Evolutionary conservation across 2,113 vertebrate species (phyloP).

Genomic region (Ranitomeya variabilis): DNA sequence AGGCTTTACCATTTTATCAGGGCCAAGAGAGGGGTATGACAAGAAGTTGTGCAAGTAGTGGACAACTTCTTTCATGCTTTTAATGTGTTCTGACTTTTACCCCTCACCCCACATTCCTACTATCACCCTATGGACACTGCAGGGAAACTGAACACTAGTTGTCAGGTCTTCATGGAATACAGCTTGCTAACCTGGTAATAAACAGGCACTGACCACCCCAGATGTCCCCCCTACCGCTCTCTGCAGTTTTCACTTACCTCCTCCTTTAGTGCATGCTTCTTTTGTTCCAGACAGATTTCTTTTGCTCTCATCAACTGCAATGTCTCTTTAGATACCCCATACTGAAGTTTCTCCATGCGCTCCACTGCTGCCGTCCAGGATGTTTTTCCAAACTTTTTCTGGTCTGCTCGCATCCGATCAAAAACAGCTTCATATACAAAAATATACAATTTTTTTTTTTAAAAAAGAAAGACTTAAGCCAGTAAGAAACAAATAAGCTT

Average conservation of each 20-base stretch:
- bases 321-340: slow-evolving; percentile 92
- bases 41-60: too few relatives aligned
- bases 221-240: not conserved
- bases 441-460: not conserved
- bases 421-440: slow-evolving; percentile 77
- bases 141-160: not conserved
- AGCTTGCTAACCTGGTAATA: not conserved
- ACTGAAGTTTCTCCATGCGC: slow-evolving; percentile 94
- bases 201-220: not conserved
- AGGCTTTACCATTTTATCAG: too few relatives aligned
- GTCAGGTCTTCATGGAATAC: not conserved
- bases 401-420: slow-evolving; percentile 92
- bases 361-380: slow-evolving; percentile 90
- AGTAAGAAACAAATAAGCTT: too few relatives aligned
- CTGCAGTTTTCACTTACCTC: slow-evolving; percentile 77
- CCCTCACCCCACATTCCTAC: too few relatives aligned
- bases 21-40: too few relatives aligned
- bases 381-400: slow-evolving; percentile 94
- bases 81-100: too few relatives aligned
- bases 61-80: too few relatives aligned
- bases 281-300: slow-evolving; percentile 96
- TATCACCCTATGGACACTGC: too few relatives aligned
- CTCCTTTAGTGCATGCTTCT: slow-evolving; percentile 88
- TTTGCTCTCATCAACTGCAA: slow-evolving; percentile 96
- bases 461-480: too few relatives aligned